Base-by-base conservation (phyloP, 2,113 vertebrate genomes). In the Cyprinus carpio region DNA sequence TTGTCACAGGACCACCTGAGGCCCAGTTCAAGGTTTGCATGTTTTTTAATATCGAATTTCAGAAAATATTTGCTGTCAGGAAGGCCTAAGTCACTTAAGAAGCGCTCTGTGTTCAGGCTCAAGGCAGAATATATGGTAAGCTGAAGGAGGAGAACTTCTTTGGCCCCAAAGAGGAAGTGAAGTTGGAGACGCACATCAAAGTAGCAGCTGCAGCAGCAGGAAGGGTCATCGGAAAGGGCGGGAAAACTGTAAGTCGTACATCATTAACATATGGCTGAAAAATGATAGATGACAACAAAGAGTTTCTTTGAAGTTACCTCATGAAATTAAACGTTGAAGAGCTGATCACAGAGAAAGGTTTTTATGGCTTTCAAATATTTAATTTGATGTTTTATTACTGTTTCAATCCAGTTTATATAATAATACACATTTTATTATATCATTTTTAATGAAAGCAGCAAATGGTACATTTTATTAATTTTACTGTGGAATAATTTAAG, bases 141-240 rank as follows among this genome's bases (percentile, higher is more conserved):
- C 95, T 99, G 87, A 99, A 99, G 91, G 97, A 98, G 86, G 97
- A 97, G 89, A 98, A 98, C 87, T 98, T 97, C 91, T 98, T 98
- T 6, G 97, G 97, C 0, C 97, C 97, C 0, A 99, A 98, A 92
- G 97, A 98, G 85, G 97, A 98, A 79, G 97, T 98, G 83, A 98
- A 98, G 91, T 92, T 99, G 91, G 97, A 97, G 92, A 98, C 97
- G 0, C 97, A 98, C 89, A 98, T 98, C 91, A 96, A 97, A 11
- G 97, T 98, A 82, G 96, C 97, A 0, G 97, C 97, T 2, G 95
- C 97, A 0, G 97, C 97, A 0, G 97, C 97, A 0, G 97, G 97
- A 69, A 90, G 97, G 23, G 97, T 98, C 90, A 99, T 98, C 0
- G 97, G 97, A 88, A 98, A 98, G 87, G 97, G 97, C 2, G 97